Percentiles rank a stretch among this genome's conserved stretches.
Conservation (phyloP, 2,113 vertebrate species). For the Nyctibius bracteatus region DNA sequence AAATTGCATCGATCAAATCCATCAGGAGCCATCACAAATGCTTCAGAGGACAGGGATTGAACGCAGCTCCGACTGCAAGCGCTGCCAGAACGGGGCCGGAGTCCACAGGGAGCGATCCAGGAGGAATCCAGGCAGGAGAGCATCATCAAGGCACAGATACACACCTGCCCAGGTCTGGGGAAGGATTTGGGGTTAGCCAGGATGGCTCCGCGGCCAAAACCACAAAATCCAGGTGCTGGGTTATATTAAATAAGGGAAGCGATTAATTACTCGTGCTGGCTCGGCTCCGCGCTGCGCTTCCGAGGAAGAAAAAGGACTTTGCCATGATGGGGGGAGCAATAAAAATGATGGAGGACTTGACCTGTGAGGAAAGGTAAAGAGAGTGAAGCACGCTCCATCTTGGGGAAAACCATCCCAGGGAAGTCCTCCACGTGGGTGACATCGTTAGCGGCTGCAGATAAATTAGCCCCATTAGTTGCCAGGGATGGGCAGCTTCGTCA, state of each 20-base stretch:
- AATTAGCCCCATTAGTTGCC: background rate
- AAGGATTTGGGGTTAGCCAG: background rate
- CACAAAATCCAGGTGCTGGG: constrained; percentile 33
- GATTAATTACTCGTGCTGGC: constrained; percentile 20
- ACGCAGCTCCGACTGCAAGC: accelerated
- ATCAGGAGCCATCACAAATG: accelerated
- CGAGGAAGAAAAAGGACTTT: background rate
- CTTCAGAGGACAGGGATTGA: background rate
- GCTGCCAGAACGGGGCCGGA: accelerated
- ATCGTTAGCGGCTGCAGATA: background rate
- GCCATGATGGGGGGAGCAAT: background rate
- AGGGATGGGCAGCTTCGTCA: background rate
- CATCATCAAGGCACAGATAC: background rate
- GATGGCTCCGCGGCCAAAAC: background rate
- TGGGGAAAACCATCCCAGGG: background rate
- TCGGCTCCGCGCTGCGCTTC: background rate
- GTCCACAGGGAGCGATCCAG: background rate
- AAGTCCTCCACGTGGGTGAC: background rate
- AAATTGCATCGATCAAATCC: background rate
- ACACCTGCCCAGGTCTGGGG: accelerated
- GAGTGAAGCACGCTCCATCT: background rate
- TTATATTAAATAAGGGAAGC: constrained; percentile 42
- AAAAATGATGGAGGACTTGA: constrained; percentile 26
- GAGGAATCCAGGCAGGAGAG: constrained; percentile 22
- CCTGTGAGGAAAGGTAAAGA: background rate